Conservation (phyloP, 2,113 vertebrate genomes). For the Lonchura striata region DNA sequence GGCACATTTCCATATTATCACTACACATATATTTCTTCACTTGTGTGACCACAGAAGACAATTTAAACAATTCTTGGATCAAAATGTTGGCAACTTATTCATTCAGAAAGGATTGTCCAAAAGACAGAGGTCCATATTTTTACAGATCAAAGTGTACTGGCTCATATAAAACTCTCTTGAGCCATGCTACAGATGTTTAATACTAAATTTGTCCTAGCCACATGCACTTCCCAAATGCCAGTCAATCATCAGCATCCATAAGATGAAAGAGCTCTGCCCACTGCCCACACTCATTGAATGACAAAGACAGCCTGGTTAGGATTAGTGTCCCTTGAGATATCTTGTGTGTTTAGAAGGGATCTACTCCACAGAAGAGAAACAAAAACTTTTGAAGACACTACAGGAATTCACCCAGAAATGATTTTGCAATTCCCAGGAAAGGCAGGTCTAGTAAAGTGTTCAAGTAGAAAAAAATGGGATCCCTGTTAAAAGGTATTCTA, state of each 20-base stretch:
- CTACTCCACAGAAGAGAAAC: neutral
- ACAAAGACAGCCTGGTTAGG: neutral
- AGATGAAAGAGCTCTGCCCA: neutral
- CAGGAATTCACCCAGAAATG: neutral
- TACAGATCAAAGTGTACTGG: neutral
- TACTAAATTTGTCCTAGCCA: neutral
- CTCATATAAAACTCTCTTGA: neutral
- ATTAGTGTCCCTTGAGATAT: neutral
- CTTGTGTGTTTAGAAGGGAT: neutral
- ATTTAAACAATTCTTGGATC: neutral
- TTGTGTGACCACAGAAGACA: neutral
- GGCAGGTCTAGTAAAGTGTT: neutral
- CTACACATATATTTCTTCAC: fast-evolving
- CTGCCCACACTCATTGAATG: neutral
- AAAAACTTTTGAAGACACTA: neutral
- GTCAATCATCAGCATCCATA: neutral
- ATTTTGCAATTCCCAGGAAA: neutral
- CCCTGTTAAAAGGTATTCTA: neutral
- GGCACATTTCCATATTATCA: neutral
- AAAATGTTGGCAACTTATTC: neutral
- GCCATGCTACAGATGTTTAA: neutral
- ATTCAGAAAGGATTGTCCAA: neutral
- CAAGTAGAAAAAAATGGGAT: neutral
- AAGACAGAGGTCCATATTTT: neutral
- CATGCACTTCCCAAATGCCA: constrained; percentile 4